These are phyloP conservation scores for Channa striata DNA, from an alignment of 2,797 vertebrate genomes.

Conservation along the genomic window DNA sequence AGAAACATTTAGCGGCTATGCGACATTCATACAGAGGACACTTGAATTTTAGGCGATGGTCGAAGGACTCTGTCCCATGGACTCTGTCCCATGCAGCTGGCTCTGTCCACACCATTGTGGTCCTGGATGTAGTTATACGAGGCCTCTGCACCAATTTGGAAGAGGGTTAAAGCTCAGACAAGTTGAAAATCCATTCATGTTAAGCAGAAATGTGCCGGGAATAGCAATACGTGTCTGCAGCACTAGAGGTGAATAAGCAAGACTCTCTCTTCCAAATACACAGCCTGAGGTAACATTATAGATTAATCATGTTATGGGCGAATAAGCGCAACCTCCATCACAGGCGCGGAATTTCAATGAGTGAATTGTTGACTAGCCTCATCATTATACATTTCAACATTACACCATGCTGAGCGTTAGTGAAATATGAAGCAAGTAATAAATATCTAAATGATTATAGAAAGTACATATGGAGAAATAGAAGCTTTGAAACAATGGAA, in stretches of 20 bases:
- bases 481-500: slow-evolving; percentile 2
- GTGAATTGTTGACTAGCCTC: slow-evolving; percentile 62
- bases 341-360: slow-evolving; percentile 73
- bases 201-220: slow-evolving; percentile 75
- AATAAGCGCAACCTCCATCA: slow-evolving; percentile 68
- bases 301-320: slow-evolving; percentile 82
- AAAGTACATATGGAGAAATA: slow-evolving; percentile 6
- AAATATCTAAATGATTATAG: slow-evolving; percentile 34
- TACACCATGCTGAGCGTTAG: slow-evolving; percentile 5
- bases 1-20: not conserved
- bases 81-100: slow-evolving; percentile 26
- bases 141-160: slow-evolving; percentile 66
- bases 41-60: slow-evolving; percentile 32
- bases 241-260: slow-evolving; percentile 75
- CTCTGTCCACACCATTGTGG: slow-evolving; percentile 38
- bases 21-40: slow-evolving; percentile 33
- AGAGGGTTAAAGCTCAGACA: slow-evolving; percentile 66
- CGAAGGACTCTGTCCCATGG: slow-evolving; percentile 21
- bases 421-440: slow-evolving; percentile 44
- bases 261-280: slow-evolving; percentile 73
- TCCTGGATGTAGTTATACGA: slow-evolving; percentile 48
- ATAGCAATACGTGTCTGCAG: slow-evolving; percentile 72
- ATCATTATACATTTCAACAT: slow-evolving; percentile 60
- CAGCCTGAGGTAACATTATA: slow-evolving; percentile 82
- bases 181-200: slow-evolving; percentile 79